A percentile compares a stretch with the other conserved stretches of the same genome.
Evolutionary conservation across 2,113 vertebrate species (phyloP).

Genomic region (Scomber scombrus): DNA sequence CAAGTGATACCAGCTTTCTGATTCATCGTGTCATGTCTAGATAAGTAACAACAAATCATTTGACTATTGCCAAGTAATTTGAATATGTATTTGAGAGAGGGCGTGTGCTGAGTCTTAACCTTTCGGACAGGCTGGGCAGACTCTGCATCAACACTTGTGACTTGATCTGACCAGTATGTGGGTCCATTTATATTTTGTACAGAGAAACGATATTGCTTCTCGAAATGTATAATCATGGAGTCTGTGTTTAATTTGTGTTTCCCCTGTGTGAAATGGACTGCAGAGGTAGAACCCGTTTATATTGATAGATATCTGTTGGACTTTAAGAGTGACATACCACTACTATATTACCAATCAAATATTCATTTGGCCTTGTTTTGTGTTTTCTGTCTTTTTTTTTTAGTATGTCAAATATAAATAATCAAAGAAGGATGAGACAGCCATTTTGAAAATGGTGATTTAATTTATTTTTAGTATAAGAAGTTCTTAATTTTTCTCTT

Average conservation of each 20-base stretch:
- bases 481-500: slow-evolving; percentile 50
- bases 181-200: no score
- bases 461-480: slow-evolving; percentile 72
- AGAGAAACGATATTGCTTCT: neutral
- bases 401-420: slow-evolving; percentile 22
- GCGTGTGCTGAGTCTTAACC: no score
- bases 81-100: no score
- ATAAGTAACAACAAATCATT: no score
- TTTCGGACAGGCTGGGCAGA: neutral
- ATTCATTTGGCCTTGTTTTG: slow-evolving; percentile 13
- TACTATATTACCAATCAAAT: slow-evolving; percentile 58
- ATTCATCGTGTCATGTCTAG: no score
- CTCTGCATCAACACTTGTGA: neutral
- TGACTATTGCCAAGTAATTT: no score
- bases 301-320: slow-evolving; percentile 38
- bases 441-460: slow-evolving; percentile 67
- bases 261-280: slow-evolving; percentile 63
- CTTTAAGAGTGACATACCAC: slow-evolving; percentile 62
- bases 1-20: no score
- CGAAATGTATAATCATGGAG: slow-evolving; percentile 18
- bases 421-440: slow-evolving; percentile 59
- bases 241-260: slow-evolving; percentile 12
- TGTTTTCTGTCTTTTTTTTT: neutral
- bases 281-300: slow-evolving; percentile 46
- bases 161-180: no score